A percentile compares a stretch with the other conserved stretches of the same genome.
These are phyloP conservation scores for Petrocephalus sullivani DNA, from an alignment of 2,797 vertebrate genomes.

Conservation along the genomic window DNA sequence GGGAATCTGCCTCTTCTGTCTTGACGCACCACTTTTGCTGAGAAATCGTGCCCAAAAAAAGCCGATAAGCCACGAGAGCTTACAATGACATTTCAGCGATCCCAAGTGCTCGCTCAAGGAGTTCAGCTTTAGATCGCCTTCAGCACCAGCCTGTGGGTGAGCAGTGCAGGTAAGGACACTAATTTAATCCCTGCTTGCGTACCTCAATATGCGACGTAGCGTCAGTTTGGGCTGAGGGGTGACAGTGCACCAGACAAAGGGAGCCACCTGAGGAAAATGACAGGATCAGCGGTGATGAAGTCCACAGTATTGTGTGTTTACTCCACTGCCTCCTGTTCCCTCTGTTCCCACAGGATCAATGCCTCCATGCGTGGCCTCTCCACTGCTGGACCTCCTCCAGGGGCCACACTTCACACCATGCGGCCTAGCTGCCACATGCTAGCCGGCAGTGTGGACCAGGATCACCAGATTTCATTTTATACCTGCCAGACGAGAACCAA, in stretches of 20 bases:
- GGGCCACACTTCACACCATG: constrained; percentile 29
- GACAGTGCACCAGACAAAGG: not conserved
- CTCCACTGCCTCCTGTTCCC: constrained; percentile 2
- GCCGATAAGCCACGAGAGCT: not conserved
- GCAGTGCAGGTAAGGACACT: not conserved
- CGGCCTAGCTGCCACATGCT: constrained; percentile 17
- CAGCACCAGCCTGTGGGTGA: not conserved
- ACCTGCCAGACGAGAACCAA: not conserved
- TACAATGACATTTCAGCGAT: not conserved
- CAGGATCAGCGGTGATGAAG: not conserved
- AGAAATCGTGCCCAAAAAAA: not conserved
- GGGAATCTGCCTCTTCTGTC: not conserved
- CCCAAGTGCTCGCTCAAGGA: not conserved
- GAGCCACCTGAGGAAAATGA: not conserved
- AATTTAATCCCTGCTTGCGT: not conserved
- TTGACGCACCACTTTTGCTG: constrained; percentile 44
- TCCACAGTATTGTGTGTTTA: not conserved
- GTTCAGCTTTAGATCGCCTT: not conserved
- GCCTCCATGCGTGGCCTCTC: not conserved
- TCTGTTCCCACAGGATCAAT: constrained; percentile 26
- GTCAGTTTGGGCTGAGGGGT: not conserved
- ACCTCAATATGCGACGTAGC: not conserved
- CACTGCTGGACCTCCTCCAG: constrained; percentile 10
- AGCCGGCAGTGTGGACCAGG: constrained; percentile 20
- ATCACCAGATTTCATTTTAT: constrained; percentile 11